Conservation (phyloP, 2,797 vertebrate species). For the Xenopus petersii region DNA sequence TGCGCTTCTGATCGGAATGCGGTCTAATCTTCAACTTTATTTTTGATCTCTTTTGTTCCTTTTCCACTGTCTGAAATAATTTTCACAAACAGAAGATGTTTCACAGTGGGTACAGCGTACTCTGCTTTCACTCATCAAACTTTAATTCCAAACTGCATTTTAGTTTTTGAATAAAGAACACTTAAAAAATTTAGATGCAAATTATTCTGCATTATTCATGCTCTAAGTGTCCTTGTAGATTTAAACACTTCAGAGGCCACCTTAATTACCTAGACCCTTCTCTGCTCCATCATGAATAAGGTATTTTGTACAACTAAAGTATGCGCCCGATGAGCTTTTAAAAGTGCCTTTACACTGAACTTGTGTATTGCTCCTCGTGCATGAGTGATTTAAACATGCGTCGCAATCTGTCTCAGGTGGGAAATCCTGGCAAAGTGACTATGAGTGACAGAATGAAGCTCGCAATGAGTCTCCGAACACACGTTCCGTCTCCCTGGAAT, state of each 20-base stretch:
- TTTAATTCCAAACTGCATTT: slow-evolving; percentile 94
- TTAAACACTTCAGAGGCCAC: slow-evolving; percentile 99
- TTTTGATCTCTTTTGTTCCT: slow-evolving; percentile 64
- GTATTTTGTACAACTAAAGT: slow-evolving; percentile 97
- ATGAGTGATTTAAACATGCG: slow-evolving; percentile 86
- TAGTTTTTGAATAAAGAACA: slow-evolving; percentile 98
- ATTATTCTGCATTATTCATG: slow-evolving; percentile 99
- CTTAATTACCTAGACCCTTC: slow-evolving; percentile 97
- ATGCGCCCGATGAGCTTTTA: slow-evolving; percentile 97
- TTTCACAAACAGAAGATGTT: slow-evolving; percentile 83
- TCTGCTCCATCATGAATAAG: slow-evolving; percentile 97
- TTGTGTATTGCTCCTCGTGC: slow-evolving; percentile 92
- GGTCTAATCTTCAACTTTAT: slow-evolving; percentile 67
- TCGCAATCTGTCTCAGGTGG: slow-evolving; percentile 92
- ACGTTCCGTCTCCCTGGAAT: slow-evolving; percentile 69
- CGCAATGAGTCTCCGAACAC: slow-evolving; percentile 52
- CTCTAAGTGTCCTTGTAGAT: slow-evolving; percentile 95
- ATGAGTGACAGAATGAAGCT: slow-evolving; percentile 80
- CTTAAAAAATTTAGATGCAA: slow-evolving; percentile 99
- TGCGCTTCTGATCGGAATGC: slow-evolving; percentile 55
- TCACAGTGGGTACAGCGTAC: slow-evolving; percentile 75
- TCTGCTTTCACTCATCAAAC: slow-evolving; percentile 98
- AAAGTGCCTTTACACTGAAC: slow-evolving; percentile 92
- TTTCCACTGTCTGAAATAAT: slow-evolving; percentile 89
- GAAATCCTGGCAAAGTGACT: slow-evolving; percentile 73